phyloP scores from a whole-genome alignment of 2,888 invertebrate genomes.

The Dicyrtoma fusca region DNA sequence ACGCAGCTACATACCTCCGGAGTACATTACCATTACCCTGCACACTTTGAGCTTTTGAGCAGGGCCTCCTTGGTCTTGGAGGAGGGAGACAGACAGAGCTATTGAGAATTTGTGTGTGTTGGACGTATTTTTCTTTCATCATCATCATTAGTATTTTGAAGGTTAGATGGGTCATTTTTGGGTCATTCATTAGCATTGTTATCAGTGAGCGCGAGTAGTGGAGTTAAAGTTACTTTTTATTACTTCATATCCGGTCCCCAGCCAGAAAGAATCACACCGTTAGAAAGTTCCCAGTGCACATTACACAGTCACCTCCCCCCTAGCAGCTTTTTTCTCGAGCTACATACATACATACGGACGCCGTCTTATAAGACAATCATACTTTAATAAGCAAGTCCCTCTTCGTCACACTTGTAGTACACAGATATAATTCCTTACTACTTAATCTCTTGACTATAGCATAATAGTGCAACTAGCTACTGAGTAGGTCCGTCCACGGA shows the following conservation, averaged over 20 bases:
- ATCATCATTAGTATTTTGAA: conserved; percentile 32
- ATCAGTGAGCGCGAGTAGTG: conserved; percentile 30
- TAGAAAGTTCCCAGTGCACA: conserved; percentile 31
- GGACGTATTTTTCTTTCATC: conserved; percentile 28
- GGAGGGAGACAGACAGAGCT: conserved; percentile 1
- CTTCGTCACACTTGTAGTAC: background rate
- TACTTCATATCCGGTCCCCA: conserved; percentile 41
- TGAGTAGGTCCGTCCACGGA: too few relatives aligned
- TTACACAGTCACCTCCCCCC: conserved; percentile 6
- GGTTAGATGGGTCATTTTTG: conserved; percentile 41
- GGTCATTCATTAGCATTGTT: conserved; percentile 40
- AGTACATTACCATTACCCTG: too few relatives aligned
- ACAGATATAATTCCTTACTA: too few relatives aligned
- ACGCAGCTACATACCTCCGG: too few relatives aligned
- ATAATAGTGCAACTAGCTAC: too few relatives aligned
- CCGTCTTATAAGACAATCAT: conserved; percentile 31
- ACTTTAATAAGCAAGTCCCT: conserved; percentile 22
- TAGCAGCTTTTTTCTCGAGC: background rate
- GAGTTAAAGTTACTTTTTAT: conserved; percentile 38
- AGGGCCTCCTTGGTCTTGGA: background rate
- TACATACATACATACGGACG: background rate
- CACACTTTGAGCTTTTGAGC: too few relatives aligned
- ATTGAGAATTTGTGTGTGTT: conserved; percentile 26
- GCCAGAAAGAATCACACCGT: conserved; percentile 38
- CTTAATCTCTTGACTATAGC: too few relatives aligned